Evolutionary conservation across 2,113 vertebrate genomes (phyloP), one percentile per base, ranked within the genome.

Genomic region (Conger conger): DNA sequence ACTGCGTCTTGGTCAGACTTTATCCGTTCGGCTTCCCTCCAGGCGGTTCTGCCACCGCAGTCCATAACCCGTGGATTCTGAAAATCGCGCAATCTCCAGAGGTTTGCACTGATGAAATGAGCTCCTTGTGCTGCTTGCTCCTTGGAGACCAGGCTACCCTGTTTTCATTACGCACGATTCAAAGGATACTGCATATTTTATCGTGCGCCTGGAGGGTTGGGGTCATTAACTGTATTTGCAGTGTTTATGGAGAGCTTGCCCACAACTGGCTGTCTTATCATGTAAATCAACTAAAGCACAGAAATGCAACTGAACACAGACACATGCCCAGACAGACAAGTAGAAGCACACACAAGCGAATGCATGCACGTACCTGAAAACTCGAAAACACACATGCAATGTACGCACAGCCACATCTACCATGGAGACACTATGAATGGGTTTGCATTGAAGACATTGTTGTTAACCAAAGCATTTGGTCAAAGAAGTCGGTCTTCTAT

Each of bases 401-500:
- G 1, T 54, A 63, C 18, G 63, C 81, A 60, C 30, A 53, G 13
- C 27, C 82, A 50, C 42, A 77, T 4, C 35, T 60, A 50, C 68
- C 33, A 33, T 23, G 40, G 63, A 86, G 50, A n/a, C 53, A 73
- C 57, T 83, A 53, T 53, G 80, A 82, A 37, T 17, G 68, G 68
- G n/a, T 20, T 27, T 73, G 2, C 23, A 73, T 4, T 30, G n/a
- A 73, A 73, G 11, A 73, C 5, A 73, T 18, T 7, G 68, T 30
- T 73, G 68, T n/a, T 73, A 73, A 83, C 40, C 45, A 81, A 81
- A 40, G 79, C 80, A 83, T 82, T 76, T n/a, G 30, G 33, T 30
- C 42, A 68, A 85, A 54, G 83, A 54, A 86, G 76, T 30, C n/a
- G 35, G 15, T 78, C 23, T 78, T 90, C 63, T 86, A 86, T 50